Base-by-base conservation (phyloP, 2,888 invertebrate genomes). In the Catocala nupta region DNA sequence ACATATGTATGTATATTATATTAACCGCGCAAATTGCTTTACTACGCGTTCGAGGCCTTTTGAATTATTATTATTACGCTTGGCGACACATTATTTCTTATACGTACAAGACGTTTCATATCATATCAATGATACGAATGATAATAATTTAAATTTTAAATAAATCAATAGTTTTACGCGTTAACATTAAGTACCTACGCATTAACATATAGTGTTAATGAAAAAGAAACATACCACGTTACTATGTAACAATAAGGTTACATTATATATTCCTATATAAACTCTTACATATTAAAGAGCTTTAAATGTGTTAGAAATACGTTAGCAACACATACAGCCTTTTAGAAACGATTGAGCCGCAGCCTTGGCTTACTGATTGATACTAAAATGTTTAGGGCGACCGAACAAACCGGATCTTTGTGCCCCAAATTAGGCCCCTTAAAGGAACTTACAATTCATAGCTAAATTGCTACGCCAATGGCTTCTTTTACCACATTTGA, bases 381-480 rank as follows among this genome's bases (percentile, higher is more conserved):
- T 86, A 85, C 85, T 83, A 81, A 81, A 83, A 82, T 82, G 87
- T 89, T 90, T 87, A 86, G 88, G 86, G 83, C 85, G 79, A 78
- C 81, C 77, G 74, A 78, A 81, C 82, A 79, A 89, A 91, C 92
- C 91, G 92, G 93, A 91, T 91, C 84, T 84, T 72, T 76, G 73
- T 83, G 90, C 80, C 88, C 90, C 88, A 85, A 89, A 90, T 90
- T 83, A 39, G 36, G 84, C 87, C 86, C 50, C 84, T 83, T 86
- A 84, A 80, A 88, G 85, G 88, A 87, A 84, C 83, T 84, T 65
- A 82, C 84, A 86, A 86, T 88, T 84, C 83, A 80, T 81, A 82
- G 78, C 50, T 57, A 34, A 57, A 50, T 43, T 50, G 16, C 75
- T 81, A 77, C 81, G 80, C 81, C 67, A 80, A 69, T 84, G 86